Evolutionary conservation across 2,888 invertebrate genomes (phyloP), one percentile per base, ranked within the genome.

Genomic region (Meiosimyza decipiens): DNA sequence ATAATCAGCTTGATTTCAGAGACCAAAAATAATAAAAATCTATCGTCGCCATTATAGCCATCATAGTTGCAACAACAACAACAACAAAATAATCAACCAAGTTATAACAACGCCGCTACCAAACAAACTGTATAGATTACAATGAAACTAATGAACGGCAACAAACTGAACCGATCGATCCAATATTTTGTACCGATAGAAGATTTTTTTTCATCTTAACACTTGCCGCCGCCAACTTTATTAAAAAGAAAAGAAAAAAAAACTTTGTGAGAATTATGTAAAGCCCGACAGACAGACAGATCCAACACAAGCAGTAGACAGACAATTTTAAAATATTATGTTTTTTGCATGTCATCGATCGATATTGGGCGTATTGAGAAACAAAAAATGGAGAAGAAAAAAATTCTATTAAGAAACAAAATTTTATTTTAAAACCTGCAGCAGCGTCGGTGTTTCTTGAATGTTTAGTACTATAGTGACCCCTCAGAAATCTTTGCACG

Each of bases 271-370:
- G 40, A 15, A 55, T 67, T 54, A 55, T 55, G 49, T 54, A 67
- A 67, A 67, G 52, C 33, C 40, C 52, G 47, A n/a, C 54, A 50
- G 28, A n/a, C 54, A 50, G 28, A 65, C 33, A 47, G 49, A 64
- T 11, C 12, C 60, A 60, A 33, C 7, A 52, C 49, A 22, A 51
- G 52, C n/a, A 54, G 54, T 7, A 65, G 18, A 51, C 33, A 28
- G 52, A 52, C 18, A 57, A 13, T 57, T 28, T 28, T 11, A n/a
- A 50, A 12, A 49, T 16, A 63, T 47, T 63, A 40, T 57, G 47
- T 22, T 57, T 40, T 40, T 57, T 67, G 67, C 67, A 67, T 57
- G 55, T 67, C 67, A 67, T 67, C 55, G 47, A 67, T 22, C n/a
- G 65, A 22, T 18, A 13, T 40, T 40, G 40, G 40, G 40, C 40